These are phyloP conservation scores for Mormyrus proboscirostris DNA, from an alignment of 2,797 vertebrate species.

Conservation along the genomic window DNA sequence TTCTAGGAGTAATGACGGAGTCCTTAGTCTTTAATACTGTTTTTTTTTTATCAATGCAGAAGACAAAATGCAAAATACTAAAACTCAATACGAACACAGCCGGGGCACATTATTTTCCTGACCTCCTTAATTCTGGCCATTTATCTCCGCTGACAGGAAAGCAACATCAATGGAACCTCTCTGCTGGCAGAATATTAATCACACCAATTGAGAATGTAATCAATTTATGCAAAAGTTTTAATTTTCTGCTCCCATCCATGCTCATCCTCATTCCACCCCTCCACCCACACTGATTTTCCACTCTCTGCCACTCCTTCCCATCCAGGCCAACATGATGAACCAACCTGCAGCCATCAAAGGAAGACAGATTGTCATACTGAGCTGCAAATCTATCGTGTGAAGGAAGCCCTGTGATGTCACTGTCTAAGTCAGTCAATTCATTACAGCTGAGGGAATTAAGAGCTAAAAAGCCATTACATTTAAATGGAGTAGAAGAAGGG, in stretches of 20 bases:
- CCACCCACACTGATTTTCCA: not conserved
- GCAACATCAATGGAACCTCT: conserved; percentile 3
- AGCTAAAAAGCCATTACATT: conserved; percentile 51
- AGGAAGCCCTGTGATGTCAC: conserved; percentile 44
- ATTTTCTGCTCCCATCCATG: conserved; percentile 21
- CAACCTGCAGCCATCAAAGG: conserved; percentile 38
- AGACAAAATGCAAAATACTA: conserved; percentile 4
- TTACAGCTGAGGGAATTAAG: conserved; percentile 53
- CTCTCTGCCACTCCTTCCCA: conserved; percentile 10
- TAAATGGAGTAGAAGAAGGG: conserved; percentile 43
- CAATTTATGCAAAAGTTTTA: conserved; percentile 33
- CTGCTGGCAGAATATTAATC: conserved; percentile 47
- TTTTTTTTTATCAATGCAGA: not conserved
- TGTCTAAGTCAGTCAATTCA: conserved; percentile 47
- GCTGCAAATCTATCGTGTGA: conserved; percentile 59
- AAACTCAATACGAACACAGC: not conserved
- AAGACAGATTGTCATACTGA: conserved; percentile 47
- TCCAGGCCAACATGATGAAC: conserved; percentile 22
- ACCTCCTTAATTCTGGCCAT: conserved; percentile 19
- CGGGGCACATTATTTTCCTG: conserved; percentile 13
- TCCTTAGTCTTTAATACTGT: not conserved
- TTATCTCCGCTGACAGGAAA: conserved; percentile 9
- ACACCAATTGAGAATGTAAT: conserved; percentile 53
- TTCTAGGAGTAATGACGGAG: not conserved
- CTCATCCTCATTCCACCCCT: conserved; percentile 1